Base-by-base conservation (phyloP, 2,113 vertebrate species). In the Rana temporaria region DNA sequence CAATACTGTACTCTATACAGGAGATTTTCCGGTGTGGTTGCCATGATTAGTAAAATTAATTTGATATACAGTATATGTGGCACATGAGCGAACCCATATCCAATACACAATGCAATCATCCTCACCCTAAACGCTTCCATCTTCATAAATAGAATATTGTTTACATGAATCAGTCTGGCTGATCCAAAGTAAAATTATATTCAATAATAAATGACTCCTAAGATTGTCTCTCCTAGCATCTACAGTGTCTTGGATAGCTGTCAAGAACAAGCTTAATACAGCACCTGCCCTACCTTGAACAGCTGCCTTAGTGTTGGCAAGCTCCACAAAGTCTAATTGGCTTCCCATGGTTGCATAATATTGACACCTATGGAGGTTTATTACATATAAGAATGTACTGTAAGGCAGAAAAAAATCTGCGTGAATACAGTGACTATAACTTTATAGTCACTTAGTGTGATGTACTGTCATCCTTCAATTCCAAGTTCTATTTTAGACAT, bases 251-350 rank as follows among this genome's bases (percentile, higher is more conserved):
- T 79, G 65, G 52, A 69, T 15, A 68, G 53, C 52, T 79, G 77
- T 69, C 77, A 79, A 53, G 52, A 66, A 69, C 34, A 57, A 11
- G 30, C 68, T 78, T 59, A 22, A 55, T n/a, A 32, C 55, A 19
- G 77, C 77, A 79, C 77, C 77, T 69, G 77, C 38, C 38, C n/a
- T 42, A 69, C 65, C 30, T 79, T 79, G 77, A 65, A 59, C 52
- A 68, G 30, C 77, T 42, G 65, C 65, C 53, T 55, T 20, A 60
- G 20, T 75, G 60, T 78, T 78, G 62, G 76, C 76, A 78, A 67
- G 53, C 24, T 26, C 30, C 20, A 22, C 22, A 52, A 67, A 32
- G 3, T 20, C 17, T 66, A 78, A 78, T 78, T 55, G 76, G 63
- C 63, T 78, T 78, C 63, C 26, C 16, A 24, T 22, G 19, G 24